phyloP scores from a whole-genome alignment of 2,888 invertebrate species.

The Tigriopus californicus region DNA sequence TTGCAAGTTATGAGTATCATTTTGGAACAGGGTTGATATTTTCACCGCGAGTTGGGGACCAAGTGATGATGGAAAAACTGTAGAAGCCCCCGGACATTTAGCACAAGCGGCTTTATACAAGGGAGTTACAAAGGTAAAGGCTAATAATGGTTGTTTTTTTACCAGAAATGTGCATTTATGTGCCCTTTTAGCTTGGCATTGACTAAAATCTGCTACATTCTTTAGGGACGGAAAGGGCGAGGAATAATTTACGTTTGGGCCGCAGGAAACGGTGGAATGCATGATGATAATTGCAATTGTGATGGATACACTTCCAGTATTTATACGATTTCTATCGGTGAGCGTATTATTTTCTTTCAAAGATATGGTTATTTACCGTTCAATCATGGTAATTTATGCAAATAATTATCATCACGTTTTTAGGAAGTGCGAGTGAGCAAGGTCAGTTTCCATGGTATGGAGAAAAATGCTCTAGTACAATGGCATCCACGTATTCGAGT shows the following conservation, averaged over 20 bases:
- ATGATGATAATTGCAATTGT: slow-evolving; percentile 70
- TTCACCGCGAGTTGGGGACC: slow-evolving; percentile 90
- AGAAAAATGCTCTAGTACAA: slow-evolving; percentile 67
- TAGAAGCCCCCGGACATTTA: slow-evolving; percentile 68
- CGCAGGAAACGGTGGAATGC: slow-evolving; percentile 69
- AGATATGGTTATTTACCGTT: too few relatives aligned
- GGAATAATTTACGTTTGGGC: slow-evolving; percentile 83
- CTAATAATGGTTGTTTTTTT: neutral
- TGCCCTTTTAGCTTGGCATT: neutral
- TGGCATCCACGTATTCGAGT: slow-evolving; percentile 74
- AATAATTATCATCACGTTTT: too few relatives aligned
- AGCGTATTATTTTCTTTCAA: too few relatives aligned
- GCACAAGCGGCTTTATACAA: slow-evolving; percentile 52
- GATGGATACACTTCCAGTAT: slow-evolving; percentile 72
- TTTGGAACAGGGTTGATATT: slow-evolving; percentile 44
- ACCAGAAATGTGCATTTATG: neutral
- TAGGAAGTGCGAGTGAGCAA: slow-evolving; percentile 32
- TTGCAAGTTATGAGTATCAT: slow-evolving; percentile 19
- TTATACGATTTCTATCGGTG: slow-evolving; percentile 71
- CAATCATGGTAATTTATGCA: too few relatives aligned
- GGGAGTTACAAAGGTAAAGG: slow-evolving; percentile 49
- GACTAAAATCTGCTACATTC: neutral
- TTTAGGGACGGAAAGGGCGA: slow-evolving; percentile 46
- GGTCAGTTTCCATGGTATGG: slow-evolving; percentile 68
- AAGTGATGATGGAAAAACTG: slow-evolving; percentile 66